Conservation (phyloP, 2,113 vertebrate species). For the Ophthalmolycus amberensis region DNA sequence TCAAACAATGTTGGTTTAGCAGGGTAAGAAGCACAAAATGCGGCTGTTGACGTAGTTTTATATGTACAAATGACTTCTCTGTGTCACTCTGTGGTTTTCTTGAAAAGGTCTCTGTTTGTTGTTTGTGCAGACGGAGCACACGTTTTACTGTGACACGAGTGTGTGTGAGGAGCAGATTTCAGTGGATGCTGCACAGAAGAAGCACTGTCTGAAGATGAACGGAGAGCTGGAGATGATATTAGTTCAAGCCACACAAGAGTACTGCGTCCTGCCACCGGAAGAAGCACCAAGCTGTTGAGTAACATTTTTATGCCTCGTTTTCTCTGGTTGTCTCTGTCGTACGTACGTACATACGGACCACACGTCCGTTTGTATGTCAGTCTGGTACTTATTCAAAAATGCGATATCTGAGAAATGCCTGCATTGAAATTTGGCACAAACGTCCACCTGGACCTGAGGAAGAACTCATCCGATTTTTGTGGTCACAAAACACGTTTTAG, state of each 20-base stretch:
- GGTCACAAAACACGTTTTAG: no score
- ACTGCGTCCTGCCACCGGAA: neutral
- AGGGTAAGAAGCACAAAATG: neutral
- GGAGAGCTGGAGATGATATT: conserved; percentile 21
- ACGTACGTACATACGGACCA: no score
- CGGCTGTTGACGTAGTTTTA: neutral
- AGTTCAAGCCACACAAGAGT: neutral
- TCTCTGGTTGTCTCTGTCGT: neutral
- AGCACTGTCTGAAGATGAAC: conserved; percentile 42
- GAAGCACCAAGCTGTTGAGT: conserved; percentile 31
- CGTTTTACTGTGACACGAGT: accelerated
- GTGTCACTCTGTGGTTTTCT: neutral
- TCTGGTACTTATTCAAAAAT: neutral
- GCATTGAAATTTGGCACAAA: no score
- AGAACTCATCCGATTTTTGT: no score
- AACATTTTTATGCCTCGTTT: neutral
- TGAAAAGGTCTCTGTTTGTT: neutral
- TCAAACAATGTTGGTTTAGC: neutral
- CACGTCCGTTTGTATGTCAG: no score
- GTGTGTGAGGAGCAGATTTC: conserved; percentile 22
- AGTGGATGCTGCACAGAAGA: neutral
- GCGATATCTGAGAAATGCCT: neutral
- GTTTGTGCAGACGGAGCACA: neutral
- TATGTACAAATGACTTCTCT: neutral
- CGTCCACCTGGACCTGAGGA: no score